These are phyloP conservation scores for Trachelus iudaicus DNA, from an alignment of 2,888 invertebrate species.

Conservation along the genomic window DNA sequence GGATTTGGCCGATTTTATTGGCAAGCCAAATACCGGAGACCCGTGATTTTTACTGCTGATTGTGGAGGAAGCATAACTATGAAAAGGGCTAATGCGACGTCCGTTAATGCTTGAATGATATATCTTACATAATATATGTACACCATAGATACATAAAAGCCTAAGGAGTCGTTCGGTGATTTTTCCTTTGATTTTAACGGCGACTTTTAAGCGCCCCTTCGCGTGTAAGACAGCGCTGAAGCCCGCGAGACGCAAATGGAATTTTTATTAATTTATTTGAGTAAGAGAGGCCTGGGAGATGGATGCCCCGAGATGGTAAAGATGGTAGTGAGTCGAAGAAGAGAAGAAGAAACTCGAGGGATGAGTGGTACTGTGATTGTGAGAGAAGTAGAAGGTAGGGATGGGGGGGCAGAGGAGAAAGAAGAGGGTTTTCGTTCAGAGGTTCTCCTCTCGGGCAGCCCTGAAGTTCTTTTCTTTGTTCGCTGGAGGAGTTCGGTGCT, in stretches of 20 bases:
- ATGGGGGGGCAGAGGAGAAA: conserved; percentile 11
- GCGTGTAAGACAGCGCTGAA: background rate
- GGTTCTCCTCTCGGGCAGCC: conserved; percentile 6
- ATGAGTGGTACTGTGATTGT: background rate
- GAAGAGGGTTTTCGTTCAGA: conserved; percentile 6
- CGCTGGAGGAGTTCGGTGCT: background rate
- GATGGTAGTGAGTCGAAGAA: background rate
- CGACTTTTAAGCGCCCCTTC: background rate
- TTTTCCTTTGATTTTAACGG: background rate
- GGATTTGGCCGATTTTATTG: background rate
- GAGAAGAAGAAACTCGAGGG: background rate
- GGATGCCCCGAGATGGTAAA: background rate
- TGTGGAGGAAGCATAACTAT: background rate
- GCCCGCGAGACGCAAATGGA: background rate
- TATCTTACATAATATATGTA: background rate
- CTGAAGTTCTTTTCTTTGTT: conserved; percentile 25
- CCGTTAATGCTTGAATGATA: background rate
- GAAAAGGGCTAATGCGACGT: background rate
- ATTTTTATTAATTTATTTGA: conserved; percentile 6
- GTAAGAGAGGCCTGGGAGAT: background rate
- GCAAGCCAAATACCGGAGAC: background rate
- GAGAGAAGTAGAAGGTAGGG: conserved; percentile 14
- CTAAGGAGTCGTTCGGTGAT: background rate
- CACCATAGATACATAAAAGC: too few relatives aligned
- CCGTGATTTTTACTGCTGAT: background rate